Evolutionary conservation across 1,140 invertebrate species (phyloP), one percentile per base, ranked within the genome.

Genomic region (Eubasilissa regina): DNA sequence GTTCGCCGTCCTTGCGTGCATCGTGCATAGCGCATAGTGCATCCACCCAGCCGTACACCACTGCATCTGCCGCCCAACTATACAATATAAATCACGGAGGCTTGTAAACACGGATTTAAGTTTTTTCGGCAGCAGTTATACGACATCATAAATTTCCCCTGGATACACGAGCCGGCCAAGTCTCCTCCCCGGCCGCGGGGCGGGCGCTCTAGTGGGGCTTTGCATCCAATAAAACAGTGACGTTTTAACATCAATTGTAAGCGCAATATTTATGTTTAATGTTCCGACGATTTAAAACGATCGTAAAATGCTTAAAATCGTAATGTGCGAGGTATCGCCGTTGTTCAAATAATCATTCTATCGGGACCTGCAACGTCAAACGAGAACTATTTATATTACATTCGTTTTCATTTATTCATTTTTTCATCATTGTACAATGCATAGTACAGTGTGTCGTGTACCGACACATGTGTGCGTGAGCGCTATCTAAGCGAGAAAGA

Each of bases 71-170:
- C 11, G 15, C 1, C 4, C 56, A n/a, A 60, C 12, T 11, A 15
- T 11, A 1, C 56, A 60, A 35, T 6, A 60, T 60, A 60, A 60
- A 60, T 60, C 56, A 60, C 11, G 17, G n/a, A 60, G 56, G 17
- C 56, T 17, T 60, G 21, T 60, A 60, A 60, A 60, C 56, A 60
- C 4, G 56, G 17, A 60, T 60, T 60, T 60, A 11, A 4, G 56
- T 25, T 60, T 60, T 60, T 60, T 19, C 56, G 17, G 56, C 15
- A 60, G 56, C 17, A 12, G 56, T 60, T 60, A 60, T 60, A 25
- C 10, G 56, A 12, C 48, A 12, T 60, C 21, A n/a, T 60, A 60
- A 60, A 60, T 60, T 25, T n/a, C 17, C 17, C 17, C 17, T n/a
- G 4, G 17, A 19, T 60, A 60, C 56, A 60, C n/a, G n/a, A n/a